A percentile compares a stretch with the other conserved stretches of the same genome.
Evolutionary conservation across 30 jellyfish, hydroid and myxozoan species (phyloP).

Genomic region (Cassiopea andromeda): DNA sequence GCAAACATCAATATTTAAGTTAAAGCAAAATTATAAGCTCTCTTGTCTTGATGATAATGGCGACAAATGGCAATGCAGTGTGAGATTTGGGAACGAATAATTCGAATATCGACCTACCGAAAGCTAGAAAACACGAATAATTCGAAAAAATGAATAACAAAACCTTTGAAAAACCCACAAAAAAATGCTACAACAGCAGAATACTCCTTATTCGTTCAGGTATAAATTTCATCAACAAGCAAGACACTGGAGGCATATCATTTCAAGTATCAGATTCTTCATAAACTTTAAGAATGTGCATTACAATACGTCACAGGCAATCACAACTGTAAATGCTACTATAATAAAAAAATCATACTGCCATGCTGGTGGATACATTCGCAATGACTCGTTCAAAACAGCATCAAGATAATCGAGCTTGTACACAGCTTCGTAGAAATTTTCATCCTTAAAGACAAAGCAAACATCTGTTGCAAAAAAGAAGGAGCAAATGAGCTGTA

Average conservation of each 20-base stretch:
- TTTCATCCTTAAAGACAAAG: neutral
- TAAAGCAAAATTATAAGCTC: no score
- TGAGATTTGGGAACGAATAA: no score
- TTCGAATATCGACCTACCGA: no score
- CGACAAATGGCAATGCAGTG: no score
- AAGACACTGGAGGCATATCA: neutral
- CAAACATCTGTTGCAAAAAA: neutral
- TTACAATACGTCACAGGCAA: neutral
- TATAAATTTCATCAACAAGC: no score
- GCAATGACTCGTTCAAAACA: conserved; percentile 55
- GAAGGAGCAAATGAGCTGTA: neutral
- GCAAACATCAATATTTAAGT: no score
- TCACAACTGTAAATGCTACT: neutral
- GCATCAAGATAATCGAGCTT: conserved; percentile 55
- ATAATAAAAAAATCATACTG: conserved; percentile 16
- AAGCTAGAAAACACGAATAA: no score
- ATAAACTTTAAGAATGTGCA: neutral
- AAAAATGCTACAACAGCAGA: no score
- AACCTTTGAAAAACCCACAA: no score
- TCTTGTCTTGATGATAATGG: no score
- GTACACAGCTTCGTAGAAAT: neutral
- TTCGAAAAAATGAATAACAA: no score
- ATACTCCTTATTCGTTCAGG: no score
- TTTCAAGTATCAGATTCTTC: neutral
- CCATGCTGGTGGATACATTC: conserved; percentile 64